Evolutionary conservation across 2,888 invertebrate species (phyloP), one percentile per base, ranked within the genome.

Genomic region (Caenorhabditis virilis): DNA sequence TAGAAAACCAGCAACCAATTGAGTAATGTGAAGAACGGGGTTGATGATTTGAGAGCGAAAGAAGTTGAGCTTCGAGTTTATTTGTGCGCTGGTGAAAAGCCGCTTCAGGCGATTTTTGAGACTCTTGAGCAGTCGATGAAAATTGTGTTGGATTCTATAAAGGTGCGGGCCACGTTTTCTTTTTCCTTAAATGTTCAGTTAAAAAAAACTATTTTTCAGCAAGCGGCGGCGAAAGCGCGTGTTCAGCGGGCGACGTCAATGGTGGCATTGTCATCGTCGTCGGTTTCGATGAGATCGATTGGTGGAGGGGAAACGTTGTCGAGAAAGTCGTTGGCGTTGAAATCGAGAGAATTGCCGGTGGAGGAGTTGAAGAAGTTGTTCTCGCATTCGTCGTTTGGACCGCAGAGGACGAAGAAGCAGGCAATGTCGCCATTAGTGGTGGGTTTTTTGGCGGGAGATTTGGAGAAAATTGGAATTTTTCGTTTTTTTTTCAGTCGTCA

Each of bases 351-450:
- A 27, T 35, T 64, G 16, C 64, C 64, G 15, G 48, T 64, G 2
- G 64, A 64, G 36, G 64, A 59, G 20, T 36, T 64, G 15, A 58
- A 59, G 22, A 59, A 59, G 26, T 42, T 64, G 6, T 64, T 64
- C 39, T 52, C 51, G 13, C 58, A 46, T 26, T 39, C 49, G 15
- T 54, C 63, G 11, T 58, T 58, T 18, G 58, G 56, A 23, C 27
- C 51, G 13, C 20, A 33, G n/a, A 63, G 50, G 36, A 58, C 27
- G 33, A 54, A 42, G 16, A 41, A 39, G 6, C 39, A 57, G 7
- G 49, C 63, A 15, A 49, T 58, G 22, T 48, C 50, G 25, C 39
- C 53, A 5, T 39, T 26, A 26, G 16, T 46, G 5, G 61, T 55
- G 16, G 30, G 25, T 18, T 43, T 56, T 23, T 27, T 27, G 20